Conservation (phyloP, 2,113 vertebrate genomes). For the Castor canadensis region DNA sequence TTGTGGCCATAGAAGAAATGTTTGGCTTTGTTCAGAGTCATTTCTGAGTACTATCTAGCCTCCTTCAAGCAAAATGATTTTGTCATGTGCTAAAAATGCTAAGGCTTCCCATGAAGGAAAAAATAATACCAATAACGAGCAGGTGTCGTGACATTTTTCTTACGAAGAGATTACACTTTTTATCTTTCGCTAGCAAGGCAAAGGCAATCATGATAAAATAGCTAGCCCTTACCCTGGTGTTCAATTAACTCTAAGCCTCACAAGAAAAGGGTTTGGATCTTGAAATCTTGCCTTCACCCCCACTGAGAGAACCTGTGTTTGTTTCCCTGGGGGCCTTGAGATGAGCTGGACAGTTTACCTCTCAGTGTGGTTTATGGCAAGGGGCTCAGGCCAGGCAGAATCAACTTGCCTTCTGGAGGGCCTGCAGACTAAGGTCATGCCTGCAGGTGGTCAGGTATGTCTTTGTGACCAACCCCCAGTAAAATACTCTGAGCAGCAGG, state of each 20-base stretch:
- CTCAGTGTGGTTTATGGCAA: neutral
- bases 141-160: neutral
- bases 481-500: neutral
- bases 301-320: neutral
- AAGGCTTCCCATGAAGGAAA: neutral
- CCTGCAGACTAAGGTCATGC: neutral
- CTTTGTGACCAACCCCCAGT: neutral
- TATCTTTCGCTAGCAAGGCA: neutral
- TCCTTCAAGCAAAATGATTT: neutral
- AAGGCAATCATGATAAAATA: neutral
- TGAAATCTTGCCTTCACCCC: too few species aligned
- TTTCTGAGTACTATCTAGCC: neutral
- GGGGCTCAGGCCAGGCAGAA: neutral
- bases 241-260: neutral
- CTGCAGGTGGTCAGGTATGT: neutral
- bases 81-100: neutral
- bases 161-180: neutral
- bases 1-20: too few species aligned
- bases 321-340: neutral
- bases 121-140: neutral
- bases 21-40: neutral
- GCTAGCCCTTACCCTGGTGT: neutral
- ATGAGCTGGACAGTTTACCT: neutral
- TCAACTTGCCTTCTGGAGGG: neutral
- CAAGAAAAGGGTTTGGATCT: neutral